Evolutionary conservation across 2,888 invertebrate species (phyloP), one percentile per base, ranked within the genome.

Genomic region (Pseudococcus viburni): DNA sequence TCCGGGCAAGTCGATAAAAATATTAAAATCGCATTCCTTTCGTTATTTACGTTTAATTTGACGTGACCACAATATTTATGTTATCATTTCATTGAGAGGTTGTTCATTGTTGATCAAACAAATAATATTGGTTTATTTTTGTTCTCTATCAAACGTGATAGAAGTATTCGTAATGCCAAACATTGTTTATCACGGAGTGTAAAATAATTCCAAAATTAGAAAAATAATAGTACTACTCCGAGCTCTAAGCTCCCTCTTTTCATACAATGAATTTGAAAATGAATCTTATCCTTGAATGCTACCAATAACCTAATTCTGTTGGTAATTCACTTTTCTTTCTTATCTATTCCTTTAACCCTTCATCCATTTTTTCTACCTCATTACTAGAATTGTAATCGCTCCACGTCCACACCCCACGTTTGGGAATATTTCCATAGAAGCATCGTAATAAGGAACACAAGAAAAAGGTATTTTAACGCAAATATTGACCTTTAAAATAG

Each of bases 401-500:
- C 39, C 15, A 73, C 26, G 5, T 19, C 6, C 59, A 3, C 11
- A 46, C 46, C 80, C 46, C 46, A 19, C 12, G 80, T 11, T 83
- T 19, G 46, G 22, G n/a, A 83, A 83, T 33, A 83, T 83, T 83
- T 46, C 46, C 42, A 19, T 22, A 46, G 19, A 83, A 42, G 19
- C 80, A 33, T 83, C 80, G 80, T 83, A 9, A 19, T 83, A 42
- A 19, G 80, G 17, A n/a, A 22, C n/a, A 8, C 0, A n/a, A 46
- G 46, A 46, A 83, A 83, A n/a, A 26, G 42, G 80, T 83, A 83
- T 83, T 83, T 42, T 46, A 83, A 83, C 80, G 80, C 80, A 83
- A 83, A 83, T 83, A 83, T 83, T 83, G 80, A 83, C 80, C 80
- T 83, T 83, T 83, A 83, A 83, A 83, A 83, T 46, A 46, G 46